Evolutionary conservation across 2,113 vertebrate species (phyloP), one percentile per base, ranked within the genome.

Genomic region (Salvelinus alpinus): DNA sequence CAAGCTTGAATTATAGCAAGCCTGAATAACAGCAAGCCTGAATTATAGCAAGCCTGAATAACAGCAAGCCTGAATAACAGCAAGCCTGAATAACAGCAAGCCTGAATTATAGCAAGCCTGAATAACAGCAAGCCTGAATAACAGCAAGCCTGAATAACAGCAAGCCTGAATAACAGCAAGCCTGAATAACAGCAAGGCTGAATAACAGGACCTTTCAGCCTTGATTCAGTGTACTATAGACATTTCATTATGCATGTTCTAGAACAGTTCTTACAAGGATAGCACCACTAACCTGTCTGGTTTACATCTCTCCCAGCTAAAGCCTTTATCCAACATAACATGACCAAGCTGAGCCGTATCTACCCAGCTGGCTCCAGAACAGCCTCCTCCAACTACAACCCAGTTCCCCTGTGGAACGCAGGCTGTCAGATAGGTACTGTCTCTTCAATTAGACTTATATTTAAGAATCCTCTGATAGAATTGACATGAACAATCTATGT

Each of bases 341-440:
- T 93, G 83, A 93, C 90, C 66, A 96, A 97, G 76, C 91, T 99
- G 78, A 99, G 94, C 82, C 90, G 97, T 65, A 96, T 97, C 88
- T 99, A 99, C 84, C 97, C 97, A 0, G 95, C 94, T 0, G 97
- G 97, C 71, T 92, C 95, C 91, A 95, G 97, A 79, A 98, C 97
- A 0, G 95, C 99, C 82, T 99, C 97, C 0, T 99, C 97, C 73
- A 99, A 99, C 92, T 99, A 97, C 78, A 95, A 87, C 81, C 96
- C 97, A 0, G 85, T 96, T 18, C 94, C 96, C 25, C 82, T 98
- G 94, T 99, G 97, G 97, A 97, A 97, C 0, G 93, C 92, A 0
- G 97, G 97, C 87, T 99, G 96, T 84, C 97, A 99, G 92, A 98
- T 99, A 0, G 97, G 97, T 99, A 89, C 0, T 82, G 78, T 20